Base-by-base conservation (phyloP, 1,140 invertebrate genomes). In the Lepidurus apus region DNA sequence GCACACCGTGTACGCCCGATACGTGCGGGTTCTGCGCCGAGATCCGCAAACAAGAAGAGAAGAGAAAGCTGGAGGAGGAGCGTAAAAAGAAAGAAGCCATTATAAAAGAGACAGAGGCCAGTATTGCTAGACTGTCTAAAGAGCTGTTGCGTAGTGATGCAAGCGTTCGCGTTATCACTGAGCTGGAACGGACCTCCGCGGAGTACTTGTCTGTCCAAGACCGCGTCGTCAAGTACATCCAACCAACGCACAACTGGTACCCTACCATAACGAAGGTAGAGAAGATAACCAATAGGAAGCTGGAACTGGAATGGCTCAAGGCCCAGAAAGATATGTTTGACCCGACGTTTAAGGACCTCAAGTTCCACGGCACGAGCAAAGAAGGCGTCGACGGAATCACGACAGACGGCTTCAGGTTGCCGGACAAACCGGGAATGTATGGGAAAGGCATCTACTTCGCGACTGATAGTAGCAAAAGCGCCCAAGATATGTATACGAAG, bases 391-490 rank as follows among this genome's bases (percentile, higher is more conserved):
- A 79, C 13, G 74, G 73, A 11, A 79, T 79, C 21, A 76, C 74
- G 17, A 11, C 17, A n/a, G n/a, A 76, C 43, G 78, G 78, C n/a
- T 79, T 79, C 43, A 42, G 34, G n/a, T n/a, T 79, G 75, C 78
- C 78, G 8, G 10, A 34, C n/a, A 76, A 43, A 21, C 1, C 26
- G 9, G 73, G 78, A n/a, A 79, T 79, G 78, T 79, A 26, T 44
- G 78, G 78, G 17, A 21, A 42, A 26, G 78, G 78, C 17, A 44
- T 79, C 21, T 79, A 79, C 34, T 79, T 79, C 26, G 78, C 78
- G 6, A 79, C 78, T 10, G 78, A 79, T 76, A 77, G 73, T 76
- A 79, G 78, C 74, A 79, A 79, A 0, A 79, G 78, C 44, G 78
- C 78, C 9, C 78, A 79, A 9, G 78, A 76, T 11, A 79, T 79